phyloP scores from a whole-genome alignment of 2,113 vertebrate species.

The Atrichornis clamosus region DNA sequence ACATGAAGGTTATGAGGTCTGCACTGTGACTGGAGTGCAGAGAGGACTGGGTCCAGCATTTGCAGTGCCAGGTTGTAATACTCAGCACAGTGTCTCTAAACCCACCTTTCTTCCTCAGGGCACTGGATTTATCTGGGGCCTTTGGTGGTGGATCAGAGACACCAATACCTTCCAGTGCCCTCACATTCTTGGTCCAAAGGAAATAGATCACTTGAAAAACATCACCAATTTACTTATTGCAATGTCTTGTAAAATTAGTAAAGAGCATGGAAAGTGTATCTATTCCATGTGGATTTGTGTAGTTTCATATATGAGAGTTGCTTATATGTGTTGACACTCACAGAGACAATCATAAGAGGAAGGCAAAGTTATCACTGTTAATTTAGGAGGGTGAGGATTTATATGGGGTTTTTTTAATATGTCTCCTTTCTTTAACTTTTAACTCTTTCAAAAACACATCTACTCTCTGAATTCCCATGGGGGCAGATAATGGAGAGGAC shows the following conservation, averaged over 20 bases:
- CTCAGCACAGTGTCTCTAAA: neutral
- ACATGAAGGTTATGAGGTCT: neutral
- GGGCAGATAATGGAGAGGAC: neutral
- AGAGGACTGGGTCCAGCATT: neutral
- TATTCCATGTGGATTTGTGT: neutral
- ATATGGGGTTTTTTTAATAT: accelerated
- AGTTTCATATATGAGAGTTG: neutral
- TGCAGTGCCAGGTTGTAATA: neutral
- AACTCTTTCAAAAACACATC: neutral
- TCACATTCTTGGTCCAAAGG: neutral
- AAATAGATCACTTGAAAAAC: neutral
- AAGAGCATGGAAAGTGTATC: neutral
- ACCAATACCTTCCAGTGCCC: neutral
- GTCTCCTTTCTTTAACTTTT: neutral
- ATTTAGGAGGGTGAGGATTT: neutral
- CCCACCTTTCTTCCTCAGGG: neutral
- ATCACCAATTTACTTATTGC: neutral
- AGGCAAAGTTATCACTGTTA: neutral
- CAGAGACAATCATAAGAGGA: neutral
- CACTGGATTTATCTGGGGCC: neutral
- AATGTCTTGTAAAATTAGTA: neutral
- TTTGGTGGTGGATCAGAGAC: neutral
- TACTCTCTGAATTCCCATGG: neutral
- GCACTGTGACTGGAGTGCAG: neutral
- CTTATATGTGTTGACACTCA: neutral